These are phyloP conservation scores for Ornithoptera alexandrae DNA, from an alignment of 2,888 invertebrate species.

Conservation along the genomic window DNA sequence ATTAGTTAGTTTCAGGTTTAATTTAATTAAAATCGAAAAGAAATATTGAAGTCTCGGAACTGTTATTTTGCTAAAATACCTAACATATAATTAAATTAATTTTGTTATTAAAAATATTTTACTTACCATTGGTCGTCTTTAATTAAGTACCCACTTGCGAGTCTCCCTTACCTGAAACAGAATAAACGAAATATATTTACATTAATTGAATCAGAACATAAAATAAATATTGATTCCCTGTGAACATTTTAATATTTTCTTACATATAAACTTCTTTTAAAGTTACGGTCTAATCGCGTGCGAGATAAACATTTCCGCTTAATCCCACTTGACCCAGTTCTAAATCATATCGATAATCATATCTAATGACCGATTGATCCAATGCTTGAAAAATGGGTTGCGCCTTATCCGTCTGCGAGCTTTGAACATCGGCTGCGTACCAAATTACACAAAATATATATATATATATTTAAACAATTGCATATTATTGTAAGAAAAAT, in stretches of 20 bases:
- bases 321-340: constrained; percentile 28
- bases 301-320: constrained; percentile 21
- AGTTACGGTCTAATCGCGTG: too few relatives aligned
- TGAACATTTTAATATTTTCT: too few relatives aligned
- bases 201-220: too few relatives aligned
- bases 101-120: background rate
- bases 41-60: too few relatives aligned
- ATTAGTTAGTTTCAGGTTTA: too few relatives aligned
- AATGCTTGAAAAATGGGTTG: constrained; percentile 16
- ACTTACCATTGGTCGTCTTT: background rate
- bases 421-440: too few relatives aligned
- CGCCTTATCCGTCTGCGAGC: constrained; percentile 1
- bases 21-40: too few relatives aligned
- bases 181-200: constrained; percentile 15
- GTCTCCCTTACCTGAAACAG: constrained; percentile 37
- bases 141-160: background rate
- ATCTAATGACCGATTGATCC: constrained; percentile 27
- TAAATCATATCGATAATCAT: constrained; percentile 25
- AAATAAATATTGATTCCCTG: background rate
- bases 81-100: background rate
- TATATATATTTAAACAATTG: too few relatives aligned
- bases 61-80: too few relatives aligned
- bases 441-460: too few relatives aligned
- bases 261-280: too few relatives aligned
- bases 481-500: too few relatives aligned